Evolutionary conservation across 2,888 invertebrate genomes (phyloP), one percentile per base, ranked within the genome.

Genomic region (Callosobruchus maculatus): DNA sequence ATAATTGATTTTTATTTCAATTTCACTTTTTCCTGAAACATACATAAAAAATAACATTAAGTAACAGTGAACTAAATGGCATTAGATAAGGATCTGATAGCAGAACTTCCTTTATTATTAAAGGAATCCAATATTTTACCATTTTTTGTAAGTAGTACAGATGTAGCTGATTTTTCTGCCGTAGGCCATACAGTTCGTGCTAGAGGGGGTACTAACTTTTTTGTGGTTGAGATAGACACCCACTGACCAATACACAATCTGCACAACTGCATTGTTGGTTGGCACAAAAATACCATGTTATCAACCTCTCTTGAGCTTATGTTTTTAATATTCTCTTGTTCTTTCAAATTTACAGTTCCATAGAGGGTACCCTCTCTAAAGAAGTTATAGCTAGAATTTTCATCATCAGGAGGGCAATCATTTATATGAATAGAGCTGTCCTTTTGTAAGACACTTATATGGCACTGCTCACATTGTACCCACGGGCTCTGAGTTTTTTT

Each of bases 391-490:
- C 70, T 74, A 21, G 74, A 76, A 26, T 81, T 76, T 68, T 80
- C 76, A 22, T 77, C 68, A 31, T 83, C 77, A 13, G 88, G 88
- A 20, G 89, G 89, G 84, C 93, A 93, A 81, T 89, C 88, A 66
- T 85, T 82, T 75, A 88, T 88, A 69, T 94, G 94, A 77, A 84
- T 77, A 72, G 89, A 88, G 78, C 88, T 86, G 80, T 93, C 92
- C 83, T 91, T 93, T 68, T 89, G 88, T 72, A 89, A 85, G 82
- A 93, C 83, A 77, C 85, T 88, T 70, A 88, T 88, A 3, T 87
- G 85, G 82, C 94, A 94, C 67, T 86, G 88, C 69, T 91, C 92
- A 83, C 94, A 94, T 73, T 89, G 89, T 21, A 89, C 87, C 92
- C 93, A 93, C 5, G 88, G 83, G 0, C 89, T 88, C 75, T n/a